Conservation (phyloP, 1,140 invertebrate species). For the Listronotus oregonensis region DNA sequence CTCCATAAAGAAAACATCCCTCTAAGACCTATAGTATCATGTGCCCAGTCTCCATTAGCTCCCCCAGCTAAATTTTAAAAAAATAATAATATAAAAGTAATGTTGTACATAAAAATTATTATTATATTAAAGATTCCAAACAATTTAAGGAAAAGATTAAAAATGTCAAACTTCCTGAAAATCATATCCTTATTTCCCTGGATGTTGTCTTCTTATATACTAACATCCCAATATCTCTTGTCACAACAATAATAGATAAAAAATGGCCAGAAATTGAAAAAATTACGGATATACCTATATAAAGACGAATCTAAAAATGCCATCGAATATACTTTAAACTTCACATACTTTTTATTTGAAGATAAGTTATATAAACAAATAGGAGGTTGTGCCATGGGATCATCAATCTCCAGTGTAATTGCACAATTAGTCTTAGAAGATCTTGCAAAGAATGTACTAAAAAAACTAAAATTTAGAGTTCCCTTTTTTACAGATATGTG, state of each 20-base stretch:
- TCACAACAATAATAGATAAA: constrained; percentile 10
- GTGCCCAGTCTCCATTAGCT: neutral
- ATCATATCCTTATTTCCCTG: constrained; percentile 7
- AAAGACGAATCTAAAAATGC: too few relatives aligned
- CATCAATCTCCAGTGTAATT: constrained; percentile 17
- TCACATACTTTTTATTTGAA: too few relatives aligned
- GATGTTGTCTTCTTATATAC: constrained; percentile 7
- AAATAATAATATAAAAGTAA: too few relatives aligned
- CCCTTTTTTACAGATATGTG: constrained; percentile 8
- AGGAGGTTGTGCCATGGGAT: constrained; percentile 20
- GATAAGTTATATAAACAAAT: too few relatives aligned
- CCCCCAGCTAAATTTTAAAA: neutral
- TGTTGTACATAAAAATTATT: neutral
- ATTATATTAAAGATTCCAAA: neutral
- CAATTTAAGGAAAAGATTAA: constrained; percentile 16
- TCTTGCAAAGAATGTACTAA: constrained; percentile 1
- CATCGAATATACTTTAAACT: too few relatives aligned
- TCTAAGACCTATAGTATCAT: neutral
- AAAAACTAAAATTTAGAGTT: constrained; percentile 4
- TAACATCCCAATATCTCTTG: neutral
- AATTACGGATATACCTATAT: too few relatives aligned
- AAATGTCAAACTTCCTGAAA: constrained; percentile 7
- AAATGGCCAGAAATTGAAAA: too few relatives aligned
- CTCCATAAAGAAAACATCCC: neutral
- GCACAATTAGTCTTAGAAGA: constrained; percentile 13